Conservation (phyloP, 2,888 invertebrate species). For the Rhagium mordax region DNA sequence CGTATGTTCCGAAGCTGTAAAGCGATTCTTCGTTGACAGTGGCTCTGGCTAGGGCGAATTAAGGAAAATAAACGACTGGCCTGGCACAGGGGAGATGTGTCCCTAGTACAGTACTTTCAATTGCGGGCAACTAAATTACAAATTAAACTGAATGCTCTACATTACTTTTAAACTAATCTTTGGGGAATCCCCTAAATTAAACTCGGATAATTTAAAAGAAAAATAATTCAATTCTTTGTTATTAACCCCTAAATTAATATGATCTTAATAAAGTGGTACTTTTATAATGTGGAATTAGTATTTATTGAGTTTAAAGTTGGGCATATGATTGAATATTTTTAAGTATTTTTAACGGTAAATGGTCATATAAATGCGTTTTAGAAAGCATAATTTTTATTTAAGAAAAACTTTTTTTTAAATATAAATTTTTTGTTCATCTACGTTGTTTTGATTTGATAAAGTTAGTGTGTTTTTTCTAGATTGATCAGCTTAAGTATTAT, state of each 20-base stretch:
- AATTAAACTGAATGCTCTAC: slow-evolving; percentile 21
- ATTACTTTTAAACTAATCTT: slow-evolving; percentile 25
- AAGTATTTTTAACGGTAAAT: no score
- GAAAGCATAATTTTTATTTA: no score
- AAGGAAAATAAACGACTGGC: slow-evolving; percentile 17
- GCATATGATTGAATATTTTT: no score
- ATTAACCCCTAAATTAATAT: not conserved
- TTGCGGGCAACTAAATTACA: slow-evolving; percentile 20
- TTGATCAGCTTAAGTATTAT: no score
- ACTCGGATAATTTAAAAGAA: not conserved
- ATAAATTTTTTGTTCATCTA: no score
- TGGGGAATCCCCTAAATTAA: slow-evolving; percentile 13
- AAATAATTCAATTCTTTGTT: not conserved
- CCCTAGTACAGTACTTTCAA: slow-evolving; percentile 24
- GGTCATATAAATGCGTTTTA: no score
- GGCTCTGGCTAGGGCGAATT: not conserved
- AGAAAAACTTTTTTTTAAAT: no score
- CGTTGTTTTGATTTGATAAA: no score
- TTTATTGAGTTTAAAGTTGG: no score
- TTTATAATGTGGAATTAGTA: not conserved
- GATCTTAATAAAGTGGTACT: not conserved
- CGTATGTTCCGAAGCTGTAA: not conserved
- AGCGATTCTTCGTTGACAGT: slow-evolving; percentile 4
- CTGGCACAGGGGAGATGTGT: slow-evolving; percentile 23
- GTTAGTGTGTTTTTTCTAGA: no score